Percentiles rank a stretch among this genome's conserved stretches.
These are phyloP conservation scores for Fragum whitleyi DNA, from an alignment of 2,888 invertebrate species.

Conservation along the genomic window DNA sequence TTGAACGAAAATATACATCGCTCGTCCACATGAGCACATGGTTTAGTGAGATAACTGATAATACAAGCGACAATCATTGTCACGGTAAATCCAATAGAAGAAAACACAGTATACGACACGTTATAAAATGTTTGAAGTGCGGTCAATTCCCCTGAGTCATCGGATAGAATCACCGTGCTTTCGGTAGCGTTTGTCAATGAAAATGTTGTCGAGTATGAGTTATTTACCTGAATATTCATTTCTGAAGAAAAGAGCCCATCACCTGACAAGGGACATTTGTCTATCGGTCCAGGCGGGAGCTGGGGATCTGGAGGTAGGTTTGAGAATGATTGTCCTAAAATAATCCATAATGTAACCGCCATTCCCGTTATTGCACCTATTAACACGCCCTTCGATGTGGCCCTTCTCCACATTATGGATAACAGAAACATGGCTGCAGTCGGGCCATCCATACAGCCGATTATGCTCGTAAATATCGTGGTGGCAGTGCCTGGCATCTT, in stretches of 20 bases:
- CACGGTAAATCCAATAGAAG: slow-evolving; percentile 20
- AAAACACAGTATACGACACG: slow-evolving; percentile 30
- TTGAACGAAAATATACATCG: slow-evolving; percentile 32
- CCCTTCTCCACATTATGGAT: slow-evolving; percentile 28
- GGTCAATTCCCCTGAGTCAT: background rate
- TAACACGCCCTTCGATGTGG: slow-evolving; percentile 45
- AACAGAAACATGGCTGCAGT: slow-evolving; percentile 41
- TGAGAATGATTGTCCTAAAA: slow-evolving; percentile 31
- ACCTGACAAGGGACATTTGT: slow-evolving; percentile 14
- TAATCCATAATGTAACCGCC: slow-evolving; percentile 28
- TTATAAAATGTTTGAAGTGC: slow-evolving; percentile 26
- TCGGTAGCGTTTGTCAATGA: background rate
- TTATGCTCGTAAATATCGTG: slow-evolving; percentile 26
- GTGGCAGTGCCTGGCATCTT: slow-evolving; percentile 28
- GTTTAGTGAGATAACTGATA: slow-evolving; percentile 19
- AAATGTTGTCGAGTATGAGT: too few relatives aligned
- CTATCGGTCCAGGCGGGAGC: slow-evolving; percentile 38
- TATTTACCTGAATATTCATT: background rate
- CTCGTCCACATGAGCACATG: slow-evolving; percentile 9
- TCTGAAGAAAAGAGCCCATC: background rate
- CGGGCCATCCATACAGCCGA: slow-evolving; percentile 48
- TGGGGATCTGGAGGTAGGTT: slow-evolving; percentile 8
- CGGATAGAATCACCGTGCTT: too few relatives aligned
- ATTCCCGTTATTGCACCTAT: slow-evolving; percentile 39
- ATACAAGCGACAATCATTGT: slow-evolving; percentile 23